Evolutionary conservation across 2,797 vertebrate genomes (phyloP).

Genomic region (Syndactyla subalaris): DNA sequence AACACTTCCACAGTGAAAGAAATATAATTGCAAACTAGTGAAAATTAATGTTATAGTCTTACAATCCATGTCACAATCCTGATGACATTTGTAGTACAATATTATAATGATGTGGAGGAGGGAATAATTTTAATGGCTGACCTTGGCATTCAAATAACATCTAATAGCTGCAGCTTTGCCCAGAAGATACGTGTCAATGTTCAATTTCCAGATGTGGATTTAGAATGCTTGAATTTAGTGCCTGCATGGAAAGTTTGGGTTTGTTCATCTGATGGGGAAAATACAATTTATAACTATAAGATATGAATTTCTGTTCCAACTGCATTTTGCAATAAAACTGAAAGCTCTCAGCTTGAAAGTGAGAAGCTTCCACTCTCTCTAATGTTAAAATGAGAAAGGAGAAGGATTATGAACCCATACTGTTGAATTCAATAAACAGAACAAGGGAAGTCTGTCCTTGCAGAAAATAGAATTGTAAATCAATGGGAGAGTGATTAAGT

Average conservation of each 20-base stretch:
- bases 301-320: neutral
- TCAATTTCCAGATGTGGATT: conserved; percentile 1
- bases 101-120: conserved; percentile 50
- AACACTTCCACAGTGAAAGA: conserved; percentile 17
- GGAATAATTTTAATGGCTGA: conserved; percentile 61
- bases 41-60: conserved; percentile 62
- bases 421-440: conserved; percentile 57
- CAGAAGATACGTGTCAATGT: conserved; percentile 18
- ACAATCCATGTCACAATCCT: conserved; percentile 57
- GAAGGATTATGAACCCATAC: conserved; percentile 43
- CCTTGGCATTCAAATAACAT: conserved; percentile 61
- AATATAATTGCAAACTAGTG: conserved; percentile 55
- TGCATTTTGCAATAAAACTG: neutral
- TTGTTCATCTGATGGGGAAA: neutral
- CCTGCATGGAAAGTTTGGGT: neutral
- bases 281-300: neutral
- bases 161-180: conserved; percentile 36
- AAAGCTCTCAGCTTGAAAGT: conserved; percentile 15
- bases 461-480: conserved; percentile 65
- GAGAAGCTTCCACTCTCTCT: neutral
- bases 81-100: conserved; percentile 69
- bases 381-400: conserved; percentile 24
- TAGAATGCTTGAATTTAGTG: neutral
- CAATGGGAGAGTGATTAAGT: conserved; percentile 50
- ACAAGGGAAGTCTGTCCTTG: conserved; percentile 58